Evolutionary conservation across 2,888 invertebrate species (phyloP).

Genomic region (Epiblema foenella): DNA sequence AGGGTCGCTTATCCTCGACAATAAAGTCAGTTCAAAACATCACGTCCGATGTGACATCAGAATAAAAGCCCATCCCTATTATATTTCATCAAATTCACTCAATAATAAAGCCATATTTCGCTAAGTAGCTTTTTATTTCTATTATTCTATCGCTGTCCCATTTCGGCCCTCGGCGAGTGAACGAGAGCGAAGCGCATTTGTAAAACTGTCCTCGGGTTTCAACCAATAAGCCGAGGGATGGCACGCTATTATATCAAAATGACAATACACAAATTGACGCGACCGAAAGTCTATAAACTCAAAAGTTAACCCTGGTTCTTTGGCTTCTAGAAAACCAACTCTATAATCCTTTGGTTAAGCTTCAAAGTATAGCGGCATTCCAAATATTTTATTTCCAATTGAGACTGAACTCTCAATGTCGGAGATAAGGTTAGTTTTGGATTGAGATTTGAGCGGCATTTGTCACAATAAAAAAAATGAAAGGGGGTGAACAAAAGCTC

Average conservation of each 20-base stretch:
- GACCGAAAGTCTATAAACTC: slow-evolving; percentile 81
- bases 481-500: slow-evolving; percentile 81
- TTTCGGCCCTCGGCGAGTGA: slow-evolving; percentile 53
- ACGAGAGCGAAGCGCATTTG: slow-evolving; percentile 61
- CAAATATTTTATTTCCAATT: background rate
- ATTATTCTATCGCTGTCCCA: slow-evolving; percentile 53
- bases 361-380: slow-evolving; percentile 30
- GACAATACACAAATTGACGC: slow-evolving; percentile 84
- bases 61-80: slow-evolving; percentile 71
- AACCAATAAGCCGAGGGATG: slow-evolving; percentile 82
- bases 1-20: slow-evolving; percentile 55
- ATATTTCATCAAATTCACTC: slow-evolving; percentile 78
- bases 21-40: slow-evolving; percentile 68
- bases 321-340: slow-evolving; percentile 50
- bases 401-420: slow-evolving; percentile 35
- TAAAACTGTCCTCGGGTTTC: slow-evolving; percentile 79
- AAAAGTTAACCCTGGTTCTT: slow-evolving; percentile 71
- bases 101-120: slow-evolving; percentile 72
- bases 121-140: slow-evolving; percentile 74
- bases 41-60: slow-evolving; percentile 63
- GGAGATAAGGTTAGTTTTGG: slow-evolving; percentile 50
- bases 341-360: slow-evolving; percentile 47
- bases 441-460: slow-evolving; percentile 48
- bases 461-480: slow-evolving; percentile 70
- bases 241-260: slow-evolving; percentile 82